Conservation (phyloP, 2,797 vertebrate genomes). For the Gymnothorax reevesii region DNA sequence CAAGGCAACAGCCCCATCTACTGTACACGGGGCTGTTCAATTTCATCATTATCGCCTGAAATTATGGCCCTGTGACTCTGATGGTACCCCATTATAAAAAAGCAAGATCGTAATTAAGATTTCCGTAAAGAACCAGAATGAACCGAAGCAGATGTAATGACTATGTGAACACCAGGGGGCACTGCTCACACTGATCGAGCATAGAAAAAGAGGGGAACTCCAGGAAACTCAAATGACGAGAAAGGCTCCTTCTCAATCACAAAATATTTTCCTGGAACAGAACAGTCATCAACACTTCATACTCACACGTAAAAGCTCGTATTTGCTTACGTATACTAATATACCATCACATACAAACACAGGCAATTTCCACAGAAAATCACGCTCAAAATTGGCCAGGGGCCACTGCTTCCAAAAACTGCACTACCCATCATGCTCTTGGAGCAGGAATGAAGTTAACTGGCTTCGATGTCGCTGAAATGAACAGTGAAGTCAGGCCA, state of each 20-base stretch:
- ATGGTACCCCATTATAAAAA: not conserved
- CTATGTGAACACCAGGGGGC: slow-evolving; percentile 6
- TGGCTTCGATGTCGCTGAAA: not conserved
- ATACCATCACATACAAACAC: not conserved
- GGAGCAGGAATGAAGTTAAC: no score
- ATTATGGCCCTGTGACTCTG: not conserved
- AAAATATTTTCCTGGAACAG: not conserved
- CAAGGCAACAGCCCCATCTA: no score
- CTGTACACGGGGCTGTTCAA: no score
- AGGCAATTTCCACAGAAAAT: not conserved
- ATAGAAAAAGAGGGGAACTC: not conserved
- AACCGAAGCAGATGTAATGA: not conserved
- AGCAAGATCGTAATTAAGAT: not conserved
- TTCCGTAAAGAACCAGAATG: not conserved
- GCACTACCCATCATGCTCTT: not conserved
- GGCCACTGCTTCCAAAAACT: no score
- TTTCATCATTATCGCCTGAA: not conserved
- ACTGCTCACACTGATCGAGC: not conserved
- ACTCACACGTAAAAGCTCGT: not conserved
- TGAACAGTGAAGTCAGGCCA: not conserved
- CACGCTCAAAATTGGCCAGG: not conserved
- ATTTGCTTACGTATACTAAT: not conserved
- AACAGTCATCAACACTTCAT: not conserved
- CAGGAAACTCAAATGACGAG: not conserved
- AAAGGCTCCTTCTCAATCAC: not conserved